Evolutionary conservation across 2,888 invertebrate genomes (phyloP).

Genomic region (Rhimphoctona megacephalus): DNA sequence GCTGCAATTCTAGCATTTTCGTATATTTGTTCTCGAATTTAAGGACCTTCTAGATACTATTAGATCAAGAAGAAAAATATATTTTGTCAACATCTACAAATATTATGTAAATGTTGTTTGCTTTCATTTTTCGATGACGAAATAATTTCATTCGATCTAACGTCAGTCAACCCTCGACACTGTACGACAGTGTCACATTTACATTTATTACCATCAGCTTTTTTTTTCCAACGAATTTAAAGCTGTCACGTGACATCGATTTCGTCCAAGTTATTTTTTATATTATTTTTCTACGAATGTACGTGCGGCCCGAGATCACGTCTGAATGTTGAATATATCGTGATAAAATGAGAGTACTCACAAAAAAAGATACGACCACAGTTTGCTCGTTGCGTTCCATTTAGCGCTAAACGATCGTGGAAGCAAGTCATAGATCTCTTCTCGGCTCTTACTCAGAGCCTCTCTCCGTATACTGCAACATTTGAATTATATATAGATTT

Average conservation of each 20-base stretch:
- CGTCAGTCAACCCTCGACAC: neutral
- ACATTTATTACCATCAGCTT: neutral
- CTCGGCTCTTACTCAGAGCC: constrained; percentile 33
- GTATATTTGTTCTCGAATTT: constrained; percentile 3
- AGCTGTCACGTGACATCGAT: constrained; percentile 18
- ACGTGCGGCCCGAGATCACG: constrained; percentile 17
- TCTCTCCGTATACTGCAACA: neutral
- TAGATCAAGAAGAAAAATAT: neutral
- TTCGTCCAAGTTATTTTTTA: neutral
- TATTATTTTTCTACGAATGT: constrained; percentile 5
- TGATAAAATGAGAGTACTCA: constrained; percentile 39
- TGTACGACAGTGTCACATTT: neutral
- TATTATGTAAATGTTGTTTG: neutral
- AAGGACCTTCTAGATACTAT: neutral
- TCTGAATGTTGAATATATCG: constrained; percentile 7
- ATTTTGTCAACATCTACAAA: neutral
- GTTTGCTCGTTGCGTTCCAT: constrained; percentile 66
- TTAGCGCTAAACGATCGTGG: constrained; percentile 59
- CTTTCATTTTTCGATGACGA: neutral
- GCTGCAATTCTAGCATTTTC: constrained; percentile 9
- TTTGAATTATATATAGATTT: constrained; percentile 16
- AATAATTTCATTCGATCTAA: neutral
- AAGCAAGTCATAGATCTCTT: constrained; percentile 38
- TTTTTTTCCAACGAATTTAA: neutral
- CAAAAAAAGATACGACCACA: constrained; percentile 40